phyloP scores from a whole-genome alignment of 2,113 vertebrate species.

The Atherinomorus stipes region DNA sequence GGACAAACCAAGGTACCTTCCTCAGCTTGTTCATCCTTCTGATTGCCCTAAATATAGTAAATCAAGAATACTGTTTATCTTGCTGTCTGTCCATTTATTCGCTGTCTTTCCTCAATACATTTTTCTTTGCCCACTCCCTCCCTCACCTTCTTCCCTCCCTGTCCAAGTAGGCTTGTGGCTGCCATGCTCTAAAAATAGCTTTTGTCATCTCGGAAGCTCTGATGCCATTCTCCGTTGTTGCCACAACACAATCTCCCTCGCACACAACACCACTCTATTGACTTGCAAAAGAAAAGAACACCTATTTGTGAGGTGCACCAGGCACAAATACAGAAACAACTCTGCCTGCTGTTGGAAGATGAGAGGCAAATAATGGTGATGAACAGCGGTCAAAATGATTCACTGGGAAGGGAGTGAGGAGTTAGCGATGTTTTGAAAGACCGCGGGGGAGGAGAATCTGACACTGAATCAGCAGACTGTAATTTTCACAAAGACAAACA shows the following conservation, averaged over 20 bases:
- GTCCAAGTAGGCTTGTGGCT: constrained; percentile 55
- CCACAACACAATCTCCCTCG: constrained; percentile 27
- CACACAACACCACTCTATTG: constrained; percentile 6
- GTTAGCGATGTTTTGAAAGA: constrained; percentile 42
- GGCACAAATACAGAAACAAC: constrained; percentile 23
- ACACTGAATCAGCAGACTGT: constrained; percentile 44
- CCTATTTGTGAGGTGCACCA: constrained; percentile 8
- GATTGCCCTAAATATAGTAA: too few relatives aligned
- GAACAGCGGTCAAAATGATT: constrained; percentile 26
- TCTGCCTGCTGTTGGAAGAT: neutral
- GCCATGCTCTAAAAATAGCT: constrained; percentile 71
- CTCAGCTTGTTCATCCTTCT: neutral
- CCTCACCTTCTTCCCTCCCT: constrained; percentile 29
- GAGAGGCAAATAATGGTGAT: constrained; percentile 2
- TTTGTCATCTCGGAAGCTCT: constrained; percentile 62
- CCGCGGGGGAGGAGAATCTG: constrained; percentile 20
- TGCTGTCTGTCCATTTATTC: neutral
- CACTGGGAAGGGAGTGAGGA: constrained; percentile 7
- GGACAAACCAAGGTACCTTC: neutral
- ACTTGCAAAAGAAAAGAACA: constrained; percentile 3
- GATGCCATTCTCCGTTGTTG: constrained; percentile 50
- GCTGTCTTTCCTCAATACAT: neutral
- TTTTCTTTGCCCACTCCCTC: constrained; percentile 10
- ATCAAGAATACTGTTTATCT: neutral
- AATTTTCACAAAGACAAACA: constrained; percentile 53